Evolutionary conservation across 2,888 invertebrate species (phyloP), one percentile per base, ranked within the genome.

Genomic region (Eupithecia vulgata): DNA sequence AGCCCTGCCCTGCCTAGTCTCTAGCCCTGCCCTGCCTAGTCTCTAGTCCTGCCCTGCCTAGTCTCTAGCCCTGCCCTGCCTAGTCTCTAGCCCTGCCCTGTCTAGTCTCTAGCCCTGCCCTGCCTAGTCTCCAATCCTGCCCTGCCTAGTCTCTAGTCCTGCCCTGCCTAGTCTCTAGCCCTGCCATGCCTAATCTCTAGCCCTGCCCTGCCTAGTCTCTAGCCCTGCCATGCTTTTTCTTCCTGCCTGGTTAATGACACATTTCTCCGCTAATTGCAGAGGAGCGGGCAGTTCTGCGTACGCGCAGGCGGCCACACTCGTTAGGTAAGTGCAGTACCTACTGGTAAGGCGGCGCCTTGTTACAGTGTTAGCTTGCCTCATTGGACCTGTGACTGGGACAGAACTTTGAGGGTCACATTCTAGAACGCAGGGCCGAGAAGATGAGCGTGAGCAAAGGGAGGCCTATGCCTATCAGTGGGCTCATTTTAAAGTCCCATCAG

Each of bases 91-190:
- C n/a, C n/a, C n/a, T n/a, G n/a, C n/a, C n/a, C n/a, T n/a, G n/a
- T n/a, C n/a, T 8, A n/a, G 12, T 21, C 21, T 52, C 21, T 21
- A 21, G 21, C 52, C 21, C 4, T n/a, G 61, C 5, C 34, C 17
- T 2, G 25, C 34, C 34, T 34, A 35, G 62, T n/a, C n/a, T n/a
- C n/a, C n/a, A n/a, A n/a, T n/a, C n/a, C n/a, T n/a, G n/a, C n/a
- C n/a, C n/a, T n/a, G n/a, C n/a, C n/a, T 76, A 73, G 73, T 69
- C 75, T 76, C n/a, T n/a, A n/a, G n/a, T 76, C 75, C 75, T 71
- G 72, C 15, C 72, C 17, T 2, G 25, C 34, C 34, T 34, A 35
- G 62, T n/a, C n/a, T n/a, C n/a, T n/a, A n/a, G n/a, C n/a, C n/a
- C n/a, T n/a, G n/a, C n/a, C n/a, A n/a, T n/a, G n/a, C n/a, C n/a